Percentiles rank a stretch among this genome's conserved stretches.
Conservation (phyloP, 1,140 invertebrate species). For the Anoplolepis gracilipes region DNA sequence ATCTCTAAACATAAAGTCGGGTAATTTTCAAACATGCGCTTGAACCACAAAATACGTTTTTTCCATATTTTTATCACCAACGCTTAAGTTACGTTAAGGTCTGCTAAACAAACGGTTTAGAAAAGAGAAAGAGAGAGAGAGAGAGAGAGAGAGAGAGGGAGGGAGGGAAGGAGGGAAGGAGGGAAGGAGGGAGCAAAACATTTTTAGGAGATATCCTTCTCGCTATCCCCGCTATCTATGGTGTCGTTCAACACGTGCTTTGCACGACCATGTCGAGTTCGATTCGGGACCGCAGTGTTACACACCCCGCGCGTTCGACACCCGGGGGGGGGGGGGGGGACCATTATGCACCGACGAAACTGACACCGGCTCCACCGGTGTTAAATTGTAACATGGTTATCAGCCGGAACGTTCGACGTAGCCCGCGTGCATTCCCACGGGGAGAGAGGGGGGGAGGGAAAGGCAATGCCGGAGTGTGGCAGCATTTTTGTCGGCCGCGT, state of each 20-base stretch:
- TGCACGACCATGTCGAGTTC: constrained; percentile 26
- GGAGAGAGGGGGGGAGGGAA: constrained; percentile 22
- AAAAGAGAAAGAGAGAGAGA: not conserved
- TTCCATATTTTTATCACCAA: not conserved
- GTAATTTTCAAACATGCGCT: not conserved
- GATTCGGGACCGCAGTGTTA: constrained; percentile 24
- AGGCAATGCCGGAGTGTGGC: constrained; percentile 47
- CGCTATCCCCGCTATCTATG: constrained; percentile 37
- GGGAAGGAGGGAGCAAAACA: not conserved
- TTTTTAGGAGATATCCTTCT: constrained; percentile 7
- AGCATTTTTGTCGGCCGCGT: constrained; percentile 78
- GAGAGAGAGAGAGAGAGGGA: too few species aligned
- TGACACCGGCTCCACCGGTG: constrained; percentile 69
- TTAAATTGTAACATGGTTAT: constrained; percentile 78
- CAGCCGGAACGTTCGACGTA: constrained; percentile 77
- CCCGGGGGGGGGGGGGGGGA: too few species aligned
- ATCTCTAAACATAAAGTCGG: too few species aligned
- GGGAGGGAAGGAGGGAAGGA: not conserved
- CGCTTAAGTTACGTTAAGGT: not conserved
- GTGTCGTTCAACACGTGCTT: not conserved
- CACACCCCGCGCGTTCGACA: constrained; percentile 28
- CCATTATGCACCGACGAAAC: constrained; percentile 73
- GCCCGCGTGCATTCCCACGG: constrained; percentile 77
- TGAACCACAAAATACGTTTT: not conserved
- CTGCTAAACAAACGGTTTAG: not conserved